These are phyloP conservation scores for Zoanthus solanderi DNA, from an alignment of 92 coral and sea anemone genomes.

Conservation along the genomic window DNA sequence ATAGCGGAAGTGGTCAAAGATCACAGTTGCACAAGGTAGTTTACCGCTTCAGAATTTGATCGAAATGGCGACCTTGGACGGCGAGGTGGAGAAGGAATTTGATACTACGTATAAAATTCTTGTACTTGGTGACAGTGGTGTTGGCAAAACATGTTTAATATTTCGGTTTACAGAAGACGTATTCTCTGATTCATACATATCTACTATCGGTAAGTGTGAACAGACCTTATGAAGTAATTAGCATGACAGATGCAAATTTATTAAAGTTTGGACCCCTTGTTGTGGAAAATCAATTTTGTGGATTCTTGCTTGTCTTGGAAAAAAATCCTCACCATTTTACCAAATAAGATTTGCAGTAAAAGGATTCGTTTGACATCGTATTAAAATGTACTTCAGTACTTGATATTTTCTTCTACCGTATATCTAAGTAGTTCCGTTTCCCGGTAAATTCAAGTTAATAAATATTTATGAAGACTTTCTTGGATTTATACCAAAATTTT, in stretches of 20 bases:
- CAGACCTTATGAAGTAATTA: not conserved
- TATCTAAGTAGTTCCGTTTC: too few species aligned
- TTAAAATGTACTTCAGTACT: too few species aligned
- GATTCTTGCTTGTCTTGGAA: too few species aligned
- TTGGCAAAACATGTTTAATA: conserved; percentile 95
- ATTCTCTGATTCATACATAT: conserved; percentile 93
- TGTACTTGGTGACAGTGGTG: conserved; percentile 98
- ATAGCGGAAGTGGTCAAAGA: not conserved
- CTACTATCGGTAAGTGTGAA: conserved; percentile 91
- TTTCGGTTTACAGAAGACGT: conserved; percentile 94
- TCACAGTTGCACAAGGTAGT: not conserved
- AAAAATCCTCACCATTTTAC: too few species aligned
- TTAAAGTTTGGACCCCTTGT: not conserved
- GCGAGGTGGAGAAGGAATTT: conserved; percentile 81
- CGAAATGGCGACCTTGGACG: conserved; percentile 41
- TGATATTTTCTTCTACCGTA: too few species aligned
- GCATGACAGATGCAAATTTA: not conserved
- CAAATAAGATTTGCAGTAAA: too few species aligned
- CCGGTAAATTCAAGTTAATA: too few species aligned
- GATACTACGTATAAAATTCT: conserved; percentile 94
- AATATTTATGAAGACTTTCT: too few species aligned
- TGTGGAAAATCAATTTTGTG: not conserved
- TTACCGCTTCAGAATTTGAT: not conserved
- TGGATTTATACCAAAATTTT: too few species aligned
- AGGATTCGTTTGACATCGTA: too few species aligned